Base-by-base conservation (phyloP, 2,113 vertebrate species). In the Melanostigma gelatinosum region DNA sequence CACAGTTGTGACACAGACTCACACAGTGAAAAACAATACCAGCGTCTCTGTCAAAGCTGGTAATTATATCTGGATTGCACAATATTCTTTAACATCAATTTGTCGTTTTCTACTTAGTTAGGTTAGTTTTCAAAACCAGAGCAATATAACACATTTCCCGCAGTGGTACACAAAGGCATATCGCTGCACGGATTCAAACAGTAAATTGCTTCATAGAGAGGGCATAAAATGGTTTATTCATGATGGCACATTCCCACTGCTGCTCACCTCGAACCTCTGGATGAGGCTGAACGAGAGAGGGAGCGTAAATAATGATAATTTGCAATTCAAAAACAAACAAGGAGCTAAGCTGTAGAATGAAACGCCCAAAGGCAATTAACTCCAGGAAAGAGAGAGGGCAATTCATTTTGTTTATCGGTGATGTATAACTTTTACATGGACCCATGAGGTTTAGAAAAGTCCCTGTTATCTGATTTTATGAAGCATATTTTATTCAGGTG, bases 391-490 rank as follows among this genome's bases (percentile, higher is more conserved):
- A 64, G 85, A 85, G 74, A 86, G 77, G 75, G 90, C 79, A 88
- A 91, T 93, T 90, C 79, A 85, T 87, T 88, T 77, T 81, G 85
- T 88, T 92, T 90, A 88, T 88, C 65, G 60, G 75, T 69, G 78
- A 89, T 87, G 27, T 78, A 84, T 75, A 85, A 74, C 64, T 85
- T 88, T 87, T 79, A 83, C 65, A 46, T 18, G 63, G 75, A 24
- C 75, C 24, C 62, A 29, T 8, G 76, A 76, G 79, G 32, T 66
- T 80, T 61, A 65, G 63, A 63, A 74, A 60, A 81, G 66, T 75
- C 77, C 54, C 75, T 22, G 32, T 71, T 66, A 79, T 67, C 72
- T 52, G 74, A 71, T 84, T 89, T 84, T 78, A 77, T 64, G 67
- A 84, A 32, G 57, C 84, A 78, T 70, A 60, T 68, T 88, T 82